Conservation (phyloP, 64 coral and sea anemone genomes). For the Acropora yongei region DNA sequence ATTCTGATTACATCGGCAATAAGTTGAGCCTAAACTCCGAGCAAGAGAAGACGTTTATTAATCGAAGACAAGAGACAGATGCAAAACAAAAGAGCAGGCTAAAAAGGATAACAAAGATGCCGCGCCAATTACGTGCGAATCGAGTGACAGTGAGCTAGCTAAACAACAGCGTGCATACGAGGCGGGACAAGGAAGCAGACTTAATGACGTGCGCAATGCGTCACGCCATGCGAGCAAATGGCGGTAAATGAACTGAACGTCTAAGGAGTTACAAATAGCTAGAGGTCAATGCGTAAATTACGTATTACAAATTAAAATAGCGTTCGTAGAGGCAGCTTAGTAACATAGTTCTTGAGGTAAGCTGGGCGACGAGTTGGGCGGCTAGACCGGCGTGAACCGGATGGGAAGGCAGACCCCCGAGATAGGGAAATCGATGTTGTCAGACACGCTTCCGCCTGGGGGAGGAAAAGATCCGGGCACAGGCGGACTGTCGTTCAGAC, state of each 20-base stretch:
- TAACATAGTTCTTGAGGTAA: conserved; percentile 20
- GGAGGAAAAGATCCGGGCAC: background rate
- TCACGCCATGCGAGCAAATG: no score
- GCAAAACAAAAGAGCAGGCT: no score
- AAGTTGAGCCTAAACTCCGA: no score
- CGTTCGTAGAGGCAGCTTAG: background rate
- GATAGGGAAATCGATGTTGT: background rate
- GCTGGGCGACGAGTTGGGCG: background rate
- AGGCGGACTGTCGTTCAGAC: background rate
- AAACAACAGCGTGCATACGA: no score
- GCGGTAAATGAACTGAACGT: no score
- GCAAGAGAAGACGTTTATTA: no score
- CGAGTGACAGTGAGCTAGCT: no score
- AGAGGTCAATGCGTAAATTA: background rate
- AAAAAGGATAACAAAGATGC: background rate
- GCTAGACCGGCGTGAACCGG: conserved; percentile 5
- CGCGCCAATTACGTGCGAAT: no score
- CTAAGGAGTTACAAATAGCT: background rate
- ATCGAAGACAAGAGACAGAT: no score
- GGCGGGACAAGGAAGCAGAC: no score
- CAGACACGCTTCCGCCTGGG: background rate
- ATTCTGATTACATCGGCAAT: no score
- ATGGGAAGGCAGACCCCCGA: background rate
- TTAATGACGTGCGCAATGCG: no score
- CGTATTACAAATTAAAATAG: background rate